Evolutionary conservation across 1,140 invertebrate genomes (phyloP).

Genomic region (Ceratina japonica): DNA sequence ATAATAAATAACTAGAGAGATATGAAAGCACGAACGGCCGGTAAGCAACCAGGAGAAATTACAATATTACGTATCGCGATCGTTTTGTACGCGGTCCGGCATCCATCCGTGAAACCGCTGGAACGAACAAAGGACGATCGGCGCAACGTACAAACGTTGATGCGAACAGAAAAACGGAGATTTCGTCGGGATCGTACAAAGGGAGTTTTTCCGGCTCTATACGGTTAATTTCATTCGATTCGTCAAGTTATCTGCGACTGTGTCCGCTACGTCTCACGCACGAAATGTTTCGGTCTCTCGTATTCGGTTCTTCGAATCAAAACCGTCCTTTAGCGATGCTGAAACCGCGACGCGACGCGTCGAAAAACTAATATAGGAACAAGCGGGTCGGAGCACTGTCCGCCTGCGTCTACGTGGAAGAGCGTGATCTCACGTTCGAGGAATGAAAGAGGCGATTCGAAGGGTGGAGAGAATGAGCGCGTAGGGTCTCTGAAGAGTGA

Average conservation of each 20-base stretch:
- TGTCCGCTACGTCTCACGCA: background rate
- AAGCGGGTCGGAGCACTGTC: no score
- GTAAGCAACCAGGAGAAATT: background rate
- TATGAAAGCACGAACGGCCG: background rate
- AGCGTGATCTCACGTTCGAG: background rate
- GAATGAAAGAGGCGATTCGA: no score
- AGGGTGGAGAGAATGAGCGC: no score
- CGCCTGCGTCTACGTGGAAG: no score
- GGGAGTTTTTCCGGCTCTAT: background rate
- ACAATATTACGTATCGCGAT: no score
- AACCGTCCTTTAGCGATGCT: slow-evolving; percentile 27
- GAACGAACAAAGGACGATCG: background rate
- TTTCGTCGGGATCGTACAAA: background rate
- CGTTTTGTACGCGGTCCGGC: no score
- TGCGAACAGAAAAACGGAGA: background rate
- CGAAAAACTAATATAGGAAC: slow-evolving; percentile 4
- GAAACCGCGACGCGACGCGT: background rate
- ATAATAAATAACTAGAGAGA: background rate
- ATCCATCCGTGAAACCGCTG: no score
- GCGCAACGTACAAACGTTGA: no score
- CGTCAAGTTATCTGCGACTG: background rate
- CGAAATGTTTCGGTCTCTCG: background rate
- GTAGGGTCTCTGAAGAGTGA: no score
- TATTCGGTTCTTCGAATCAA: slow-evolving; percentile 3
- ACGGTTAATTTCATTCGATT: slow-evolving; percentile 20